A percentile compares a stretch with the other conserved stretches of the same genome.
Evolutionary conservation across 2,888 invertebrate species (phyloP).

Genomic region (Hecatera dysodea): DNA sequence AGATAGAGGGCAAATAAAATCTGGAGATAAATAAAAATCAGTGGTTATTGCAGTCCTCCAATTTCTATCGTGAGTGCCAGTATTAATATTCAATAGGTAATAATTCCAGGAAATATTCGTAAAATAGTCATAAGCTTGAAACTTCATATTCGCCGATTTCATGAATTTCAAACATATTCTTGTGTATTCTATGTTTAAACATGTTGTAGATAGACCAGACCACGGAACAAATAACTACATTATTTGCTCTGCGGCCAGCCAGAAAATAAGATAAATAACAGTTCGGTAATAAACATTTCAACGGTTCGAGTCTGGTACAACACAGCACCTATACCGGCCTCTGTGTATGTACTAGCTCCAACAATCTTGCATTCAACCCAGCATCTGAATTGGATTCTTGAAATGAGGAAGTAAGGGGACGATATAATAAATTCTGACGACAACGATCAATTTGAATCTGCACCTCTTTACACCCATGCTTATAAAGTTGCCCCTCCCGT

Average conservation of each 20-base stretch:
- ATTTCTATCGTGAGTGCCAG: neutral
- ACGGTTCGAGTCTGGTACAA: slow-evolving; percentile 23
- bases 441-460: neutral
- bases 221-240: neutral
- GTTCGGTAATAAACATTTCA: slow-evolving; percentile 53
- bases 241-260: slow-evolving; percentile 17
- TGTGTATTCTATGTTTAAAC: slow-evolving; percentile 9
- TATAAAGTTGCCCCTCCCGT: too few relatives aligned
- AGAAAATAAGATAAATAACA: slow-evolving; percentile 45
- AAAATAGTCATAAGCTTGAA: too few relatives aligned
- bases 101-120: too few relatives aligned
- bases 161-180: neutral
- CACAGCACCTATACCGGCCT: slow-evolving; percentile 37
- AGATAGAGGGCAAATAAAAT: too few relatives aligned
- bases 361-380: slow-evolving; percentile 7
- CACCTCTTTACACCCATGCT: neutral
- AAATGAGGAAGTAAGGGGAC: slow-evolving; percentile 21
- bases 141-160: neutral
- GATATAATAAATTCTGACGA: neutral
- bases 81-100: neutral
- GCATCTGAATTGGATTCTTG: slow-evolving; percentile 13
- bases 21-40: neutral
- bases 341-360: slow-evolving; percentile 10
- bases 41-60: neutral
- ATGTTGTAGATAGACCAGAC: slow-evolving; percentile 5